Percentiles rank a stretch among this genome's conserved stretches.
phyloP scores from a whole-genome alignment of 1,140 invertebrate species.

The Dolichoris vasculosae region DNA sequence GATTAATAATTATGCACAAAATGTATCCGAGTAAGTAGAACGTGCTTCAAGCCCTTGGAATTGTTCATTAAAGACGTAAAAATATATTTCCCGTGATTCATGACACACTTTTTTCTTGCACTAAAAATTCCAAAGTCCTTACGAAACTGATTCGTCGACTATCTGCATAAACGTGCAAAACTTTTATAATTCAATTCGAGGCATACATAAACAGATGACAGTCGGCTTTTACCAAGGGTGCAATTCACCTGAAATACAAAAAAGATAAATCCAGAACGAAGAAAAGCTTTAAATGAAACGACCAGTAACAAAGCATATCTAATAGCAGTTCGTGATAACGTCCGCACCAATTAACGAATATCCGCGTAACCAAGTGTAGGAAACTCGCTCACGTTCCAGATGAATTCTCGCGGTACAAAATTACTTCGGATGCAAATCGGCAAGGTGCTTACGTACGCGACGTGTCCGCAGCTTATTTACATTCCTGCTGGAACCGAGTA shows the following conservation, averaged over 20 bases:
- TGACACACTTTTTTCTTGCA: neutral
- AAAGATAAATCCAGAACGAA: neutral
- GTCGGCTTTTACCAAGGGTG: neutral
- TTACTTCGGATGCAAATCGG: slow-evolving; percentile 16
- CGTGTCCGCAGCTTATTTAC: neutral
- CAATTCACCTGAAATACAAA: neutral
- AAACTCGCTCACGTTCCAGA: neutral
- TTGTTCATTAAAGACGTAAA: neutral
- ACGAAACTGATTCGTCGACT: neutral
- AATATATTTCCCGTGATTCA: neutral
- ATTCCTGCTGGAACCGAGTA: neutral
- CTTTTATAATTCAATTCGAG: neutral
- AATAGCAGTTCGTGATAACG: neutral
- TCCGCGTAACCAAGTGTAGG: neutral
- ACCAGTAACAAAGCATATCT: neutral
- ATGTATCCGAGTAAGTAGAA: neutral
- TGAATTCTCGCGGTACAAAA: neutral
- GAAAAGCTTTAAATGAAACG: neutral
- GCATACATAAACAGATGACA: neutral
- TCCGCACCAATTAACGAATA: neutral
- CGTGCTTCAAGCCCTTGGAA: neutral
- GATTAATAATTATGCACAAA: neutral
- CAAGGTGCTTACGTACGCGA: neutral
- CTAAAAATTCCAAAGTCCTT: slow-evolving; percentile 16
- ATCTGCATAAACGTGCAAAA: slow-evolving; percentile 17